These are phyloP conservation scores for Periplaneta americana DNA, from an alignment of 1,140 invertebrate genomes.

Conservation along the genomic window DNA sequence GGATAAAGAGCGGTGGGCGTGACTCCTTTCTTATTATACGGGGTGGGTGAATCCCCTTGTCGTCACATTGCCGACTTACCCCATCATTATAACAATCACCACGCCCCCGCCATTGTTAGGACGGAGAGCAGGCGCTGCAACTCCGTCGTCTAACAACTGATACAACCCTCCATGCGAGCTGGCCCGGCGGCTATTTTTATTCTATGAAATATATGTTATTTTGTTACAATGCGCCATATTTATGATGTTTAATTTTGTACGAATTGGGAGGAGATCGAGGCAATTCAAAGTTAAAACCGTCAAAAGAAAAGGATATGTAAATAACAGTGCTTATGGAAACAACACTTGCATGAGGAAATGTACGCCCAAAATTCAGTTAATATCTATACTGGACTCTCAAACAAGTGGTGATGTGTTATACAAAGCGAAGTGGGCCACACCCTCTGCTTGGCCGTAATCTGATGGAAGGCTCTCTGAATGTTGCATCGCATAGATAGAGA, in stretches of 20 bases:
- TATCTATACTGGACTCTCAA: too few species aligned
- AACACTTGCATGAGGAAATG: too few species aligned
- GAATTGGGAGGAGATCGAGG: not conserved
- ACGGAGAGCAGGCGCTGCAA: not conserved
- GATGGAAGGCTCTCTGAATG: too few species aligned
- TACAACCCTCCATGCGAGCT: not conserved
- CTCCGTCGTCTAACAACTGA: not conserved
- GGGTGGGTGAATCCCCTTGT: not conserved
- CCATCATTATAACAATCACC: not conserved
- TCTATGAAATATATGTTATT: not conserved
- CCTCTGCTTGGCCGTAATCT: too few species aligned
- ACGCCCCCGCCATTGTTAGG: not conserved
- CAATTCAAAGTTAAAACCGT: not conserved
- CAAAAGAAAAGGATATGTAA: not conserved
- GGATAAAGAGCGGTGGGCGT: not conserved
- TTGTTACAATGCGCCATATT: not conserved
- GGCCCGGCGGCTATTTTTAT: not conserved
- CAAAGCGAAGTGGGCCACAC: too few species aligned
- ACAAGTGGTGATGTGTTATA: too few species aligned
- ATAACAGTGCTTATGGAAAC: not conserved
- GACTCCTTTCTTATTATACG: not conserved
- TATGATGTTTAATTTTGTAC: not conserved
- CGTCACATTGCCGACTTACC: not conserved
- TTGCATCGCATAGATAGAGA: too few species aligned
- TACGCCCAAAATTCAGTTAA: too few species aligned